These are phyloP conservation scores for Rosalia funebris DNA, from an alignment of 2,888 invertebrate genomes.

Conservation along the genomic window DNA sequence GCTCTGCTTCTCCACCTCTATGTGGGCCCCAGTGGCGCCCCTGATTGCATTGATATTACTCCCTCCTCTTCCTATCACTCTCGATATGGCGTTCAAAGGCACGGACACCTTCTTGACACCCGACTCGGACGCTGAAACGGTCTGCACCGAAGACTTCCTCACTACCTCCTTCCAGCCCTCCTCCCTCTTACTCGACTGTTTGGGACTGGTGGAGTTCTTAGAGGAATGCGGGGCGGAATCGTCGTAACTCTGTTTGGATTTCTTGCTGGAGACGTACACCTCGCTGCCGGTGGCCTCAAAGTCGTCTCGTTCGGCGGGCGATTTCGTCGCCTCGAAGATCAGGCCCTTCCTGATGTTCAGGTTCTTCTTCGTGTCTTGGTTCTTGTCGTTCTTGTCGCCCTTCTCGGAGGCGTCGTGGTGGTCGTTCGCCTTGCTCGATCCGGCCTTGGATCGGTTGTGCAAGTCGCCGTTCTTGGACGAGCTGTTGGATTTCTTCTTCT, in stretches of 20 bases:
- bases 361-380: conserved; percentile 36
- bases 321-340: conserved; percentile 76
- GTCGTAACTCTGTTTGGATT: conserved; percentile 55
- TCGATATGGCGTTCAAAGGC: conserved; percentile 92
- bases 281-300: conserved; percentile 77
- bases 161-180: conserved; percentile 95
- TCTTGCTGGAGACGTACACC: conserved; percentile 66
- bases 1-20: conserved; percentile 97
- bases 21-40: conserved; percentile 95
- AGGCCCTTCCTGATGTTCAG: conserved; percentile 65
- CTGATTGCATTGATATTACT: conserved; percentile 98
- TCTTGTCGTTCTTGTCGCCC: conserved; percentile 44
- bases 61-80: conserved; percentile 97
- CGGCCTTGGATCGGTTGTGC: conserved; percentile 41
- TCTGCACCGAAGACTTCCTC: conserved; percentile 67
- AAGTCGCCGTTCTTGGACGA: conserved; percentile 36
- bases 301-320: conserved; percentile 79
- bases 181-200: conserved; percentile 76
- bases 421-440: conserved; percentile 48
- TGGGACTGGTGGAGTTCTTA: conserved; percentile 71
- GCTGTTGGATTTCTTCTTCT: conserved; percentile 62
- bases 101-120: conserved; percentile 93
- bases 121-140: conserved; percentile 59
- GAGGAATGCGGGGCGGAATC: conserved; percentile 30
- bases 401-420: conserved; percentile 37